Percentiles rank a stretch among this genome's conserved stretches.
Conservation (phyloP, 2,888 invertebrate genomes). For the Chrysolina americana region DNA sequence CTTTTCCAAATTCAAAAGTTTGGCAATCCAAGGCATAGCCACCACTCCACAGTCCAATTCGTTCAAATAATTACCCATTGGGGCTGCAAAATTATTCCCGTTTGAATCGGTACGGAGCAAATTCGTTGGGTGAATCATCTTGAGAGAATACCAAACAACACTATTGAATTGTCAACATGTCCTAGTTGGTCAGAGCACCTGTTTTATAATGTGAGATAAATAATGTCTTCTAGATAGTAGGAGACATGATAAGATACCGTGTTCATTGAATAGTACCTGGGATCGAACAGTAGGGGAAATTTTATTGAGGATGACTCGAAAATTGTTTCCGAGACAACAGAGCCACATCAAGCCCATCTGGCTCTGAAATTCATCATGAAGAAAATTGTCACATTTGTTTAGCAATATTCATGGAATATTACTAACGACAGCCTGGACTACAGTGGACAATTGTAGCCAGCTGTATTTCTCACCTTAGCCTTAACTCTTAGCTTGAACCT, state of each 20-base stretch:
- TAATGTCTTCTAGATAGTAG: constrained; percentile 15
- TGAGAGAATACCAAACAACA: constrained; percentile 16
- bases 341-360: neutral
- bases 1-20: constrained; percentile 67
- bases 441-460: no score
- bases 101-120: constrained; percentile 63
- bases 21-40: constrained; percentile 66
- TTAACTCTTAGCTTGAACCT: no score
- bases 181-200: constrained; percentile 13
- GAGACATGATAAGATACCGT: constrained; percentile 17
- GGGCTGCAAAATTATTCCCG: constrained; percentile 60
- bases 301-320: neutral
- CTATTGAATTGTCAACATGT: neutral
- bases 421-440: no score
- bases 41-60: constrained; percentile 72
- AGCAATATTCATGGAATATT: no score
- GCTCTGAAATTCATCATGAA: no score
- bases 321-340: neutral
- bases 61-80: constrained; percentile 56
- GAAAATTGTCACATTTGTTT: no score
- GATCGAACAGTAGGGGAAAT: neutral
- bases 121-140: constrained; percentile 64
- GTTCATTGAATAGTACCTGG: neutral
- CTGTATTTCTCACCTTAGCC: no score
- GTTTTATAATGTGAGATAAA: constrained; percentile 21